Base-by-base conservation (phyloP, 2,113 vertebrate species). In the Xyliphius kryptos region DNA sequence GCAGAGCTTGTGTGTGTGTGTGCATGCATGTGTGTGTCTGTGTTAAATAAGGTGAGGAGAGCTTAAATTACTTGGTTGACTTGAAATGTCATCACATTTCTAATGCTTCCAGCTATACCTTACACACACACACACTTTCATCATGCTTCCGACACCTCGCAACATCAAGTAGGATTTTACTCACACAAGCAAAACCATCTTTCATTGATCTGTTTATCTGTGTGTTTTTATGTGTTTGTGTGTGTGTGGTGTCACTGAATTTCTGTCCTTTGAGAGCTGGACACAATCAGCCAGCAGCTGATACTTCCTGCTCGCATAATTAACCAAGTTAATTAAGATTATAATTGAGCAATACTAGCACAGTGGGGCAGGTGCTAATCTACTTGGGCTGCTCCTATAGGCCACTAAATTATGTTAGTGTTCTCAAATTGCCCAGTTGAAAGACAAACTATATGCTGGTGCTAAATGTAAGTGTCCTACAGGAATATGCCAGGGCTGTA, bases 51-150 rank as follows among this genome's bases (percentile, higher is more conserved):
- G 47, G 68, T 61, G 61, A 20, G 56, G 37, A 56, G 59, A 56
- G 63, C 69, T 66, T 74, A 84, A 85, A 84, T 85, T 75, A 81
- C 72, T 76, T 68, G 77, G 74, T 77, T 82, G 77, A 78, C 81
- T 79, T 83, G 79, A 82, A 83, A 86, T 86, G 83, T 84, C 80
- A 86, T 85, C 82, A 85, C 81, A 86, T 85, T 85, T 77, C 79
- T 82, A 79, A 82, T 84, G 84, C 83, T 86, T 83, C 84, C 84
- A 85, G 83, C 76, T 80, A 81, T 83, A 80, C 79, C 81, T n/a
- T n/a, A n/a, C n/a, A n/a, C n/a, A n/a, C n/a, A n/a, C n/a, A n/a
- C n/a, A n/a, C n/a, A n/a, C n/a, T n/a, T n/a, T n/a, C n/a, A n/a
- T n/a, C n/a, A n/a, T n/a, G n/a, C n/a, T n/a, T n/a, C n/a, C n/a